Evolutionary conservation across 2,888 invertebrate species (phyloP), one percentile per base, ranked within the genome.

Genomic region (Harmothoe impar): DNA sequence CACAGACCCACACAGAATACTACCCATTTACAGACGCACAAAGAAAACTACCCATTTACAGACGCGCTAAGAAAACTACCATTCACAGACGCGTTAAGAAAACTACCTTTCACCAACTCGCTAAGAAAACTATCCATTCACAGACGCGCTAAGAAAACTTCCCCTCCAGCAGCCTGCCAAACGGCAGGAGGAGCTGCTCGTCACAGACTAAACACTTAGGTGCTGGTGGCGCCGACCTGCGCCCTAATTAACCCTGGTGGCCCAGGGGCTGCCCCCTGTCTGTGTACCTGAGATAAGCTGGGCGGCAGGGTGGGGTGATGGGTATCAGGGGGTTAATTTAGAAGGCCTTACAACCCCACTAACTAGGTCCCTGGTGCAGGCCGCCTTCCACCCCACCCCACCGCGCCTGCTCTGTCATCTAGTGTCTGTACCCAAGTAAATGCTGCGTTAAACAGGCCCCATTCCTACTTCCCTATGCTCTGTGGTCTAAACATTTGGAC

Each of bases 281-380:
- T 29, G 72, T 72, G 20, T 72, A 29, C 29, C 29, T 29, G 25
- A 72, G 72, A 72, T 72, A 72, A 72, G 72, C 72, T 0, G 29
- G 31, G 72, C 7, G n/a, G 15, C 29, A 72, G 72, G 72, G 72
- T 29, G 23, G 72, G 29, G 72, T 15, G 72, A 72, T 72, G 31
- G 72, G 29, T 25, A 72, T 72, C 72, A 29, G 72, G 31, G 72
- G 72, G 72, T 72, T 72, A 72, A 72, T 72, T 72, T 72, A 72
- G n/a, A 3, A n/a, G 62, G 62, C 43, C 23, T 62, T 62, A 62
- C 62, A n/a, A n/a, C 43, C 62, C 23, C 54, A 52, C 62, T 62
- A 62, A 62, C 62, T 62, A 62, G 23, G 62, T 43, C 43, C 62
- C 62, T 20, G 62, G 62, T 3, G 23, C 62, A 43, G 43, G 43